Evolutionary conservation across 2,113 vertebrate genomes (phyloP).

Genomic region (Thunnus maccoyii): DNA sequence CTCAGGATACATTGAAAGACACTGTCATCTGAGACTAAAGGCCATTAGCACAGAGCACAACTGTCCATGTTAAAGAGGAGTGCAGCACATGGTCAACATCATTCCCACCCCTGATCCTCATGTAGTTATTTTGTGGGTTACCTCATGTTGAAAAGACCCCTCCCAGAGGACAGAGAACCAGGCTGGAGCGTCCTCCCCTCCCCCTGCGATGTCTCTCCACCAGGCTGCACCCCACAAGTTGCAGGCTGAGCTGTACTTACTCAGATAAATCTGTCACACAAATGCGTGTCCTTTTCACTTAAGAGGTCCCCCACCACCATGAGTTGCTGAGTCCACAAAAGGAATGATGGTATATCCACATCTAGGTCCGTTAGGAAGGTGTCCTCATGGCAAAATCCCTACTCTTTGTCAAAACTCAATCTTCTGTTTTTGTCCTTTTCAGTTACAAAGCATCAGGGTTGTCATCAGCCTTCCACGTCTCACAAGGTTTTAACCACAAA

Average conservation of each 20-base stretch:
- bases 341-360: constrained; percentile 24
- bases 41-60: constrained; percentile 26
- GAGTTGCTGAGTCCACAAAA: constrained; percentile 30
- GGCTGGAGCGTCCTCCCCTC: constrained; percentile 73
- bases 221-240: constrained; percentile 52
- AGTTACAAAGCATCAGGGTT: constrained; percentile 32
- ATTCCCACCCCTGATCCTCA: constrained; percentile 37
- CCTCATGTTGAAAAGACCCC: constrained; percentile 68
- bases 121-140: constrained; percentile 54
- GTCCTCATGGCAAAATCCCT: constrained; percentile 27
- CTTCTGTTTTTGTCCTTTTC: constrained; percentile 36
- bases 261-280: constrained; percentile 49
- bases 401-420: constrained; percentile 38
- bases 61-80: constrained; percentile 16
- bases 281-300: constrained; percentile 23
- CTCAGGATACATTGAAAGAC: constrained; percentile 11
- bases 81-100: constrained; percentile 52
- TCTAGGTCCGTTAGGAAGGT: constrained; percentile 12
- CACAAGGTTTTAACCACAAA: constrained; percentile 27
- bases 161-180: constrained; percentile 64
- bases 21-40: constrained; percentile 16
- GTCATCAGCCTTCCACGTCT: constrained; percentile 19
- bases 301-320: constrained; percentile 6
- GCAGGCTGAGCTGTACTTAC: constrained; percentile 64
- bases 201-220: constrained; percentile 63